Percentiles rank a stretch among this genome's conserved stretches.
Conservation (phyloP, 2,888 invertebrate genomes). For the Eupithecia tripunctaria region DNA sequence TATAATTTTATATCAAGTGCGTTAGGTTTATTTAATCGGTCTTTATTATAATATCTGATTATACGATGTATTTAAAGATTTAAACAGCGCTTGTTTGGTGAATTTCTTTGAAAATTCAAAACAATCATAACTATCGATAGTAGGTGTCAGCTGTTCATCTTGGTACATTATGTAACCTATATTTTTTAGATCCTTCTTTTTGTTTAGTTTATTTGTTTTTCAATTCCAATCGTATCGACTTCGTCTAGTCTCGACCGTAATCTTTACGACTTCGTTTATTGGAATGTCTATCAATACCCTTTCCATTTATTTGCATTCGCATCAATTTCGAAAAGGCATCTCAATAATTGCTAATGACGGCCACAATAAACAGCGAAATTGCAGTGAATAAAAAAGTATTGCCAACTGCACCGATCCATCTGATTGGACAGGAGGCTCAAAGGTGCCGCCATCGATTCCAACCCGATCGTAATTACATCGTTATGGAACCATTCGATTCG, state of each 20-base stretch:
- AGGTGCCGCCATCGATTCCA: slow-evolving; percentile 58
- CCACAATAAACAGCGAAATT: slow-evolving; percentile 22
- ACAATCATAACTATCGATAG: background rate
- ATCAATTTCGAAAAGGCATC: slow-evolving; percentile 9
- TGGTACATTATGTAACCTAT: background rate
- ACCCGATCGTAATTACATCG: slow-evolving; percentile 61
- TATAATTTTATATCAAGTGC: background rate
- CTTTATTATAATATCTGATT: background rate
- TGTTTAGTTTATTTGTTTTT: background rate
- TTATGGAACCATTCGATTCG: slow-evolving; percentile 51
- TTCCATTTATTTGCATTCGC: slow-evolving; percentile 11
- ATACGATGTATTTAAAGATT: background rate
- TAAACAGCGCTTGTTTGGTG: background rate
- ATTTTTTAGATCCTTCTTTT: no score
- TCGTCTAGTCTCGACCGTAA: background rate
- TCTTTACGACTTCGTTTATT: background rate
- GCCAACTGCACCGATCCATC: slow-evolving; percentile 28
- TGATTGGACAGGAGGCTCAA: slow-evolving; percentile 62
- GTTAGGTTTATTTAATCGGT: background rate
- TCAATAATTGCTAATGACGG: slow-evolving; percentile 15
- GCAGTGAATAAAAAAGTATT: slow-evolving; percentile 24
- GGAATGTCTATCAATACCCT: background rate
- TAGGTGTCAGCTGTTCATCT: background rate
- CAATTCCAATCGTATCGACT: background rate
- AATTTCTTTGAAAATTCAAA: background rate